phyloP scores from a whole-genome alignment of 2,888 invertebrate species.

The Rotaria socialis region DNA sequence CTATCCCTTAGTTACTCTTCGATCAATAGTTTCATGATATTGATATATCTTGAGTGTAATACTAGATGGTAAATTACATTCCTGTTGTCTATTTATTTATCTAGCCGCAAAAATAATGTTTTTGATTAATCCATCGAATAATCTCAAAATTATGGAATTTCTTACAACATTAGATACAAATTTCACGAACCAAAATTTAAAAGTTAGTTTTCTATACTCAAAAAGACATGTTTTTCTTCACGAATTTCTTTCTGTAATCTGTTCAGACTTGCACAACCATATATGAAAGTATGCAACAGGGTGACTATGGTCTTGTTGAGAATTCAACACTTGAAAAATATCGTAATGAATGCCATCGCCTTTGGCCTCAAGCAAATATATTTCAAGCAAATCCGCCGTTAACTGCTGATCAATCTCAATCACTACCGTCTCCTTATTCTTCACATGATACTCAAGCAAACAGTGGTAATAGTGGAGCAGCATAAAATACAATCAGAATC shows the following conservation, averaged over 20 bases:
- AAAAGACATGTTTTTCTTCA: background rate
- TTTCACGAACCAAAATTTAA: slow-evolving; percentile 12
- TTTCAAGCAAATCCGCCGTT: background rate
- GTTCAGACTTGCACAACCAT: background rate
- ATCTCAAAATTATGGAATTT: background rate
- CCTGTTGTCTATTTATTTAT: background rate
- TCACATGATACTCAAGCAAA: background rate
- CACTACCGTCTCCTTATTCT: background rate
- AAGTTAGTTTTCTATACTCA: background rate
- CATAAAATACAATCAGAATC: background rate
- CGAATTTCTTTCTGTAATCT: background rate
- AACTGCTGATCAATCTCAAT: too few species aligned
- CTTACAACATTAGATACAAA: slow-evolving; percentile 16
- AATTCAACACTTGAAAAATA: background rate
- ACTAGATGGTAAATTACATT: too few species aligned
- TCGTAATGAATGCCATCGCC: background rate
- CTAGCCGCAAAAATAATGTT: slow-evolving; percentile 4
- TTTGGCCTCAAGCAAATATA: slow-evolving; percentile 25
- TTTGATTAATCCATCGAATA: background rate
- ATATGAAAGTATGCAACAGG: background rate
- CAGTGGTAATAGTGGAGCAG: background rate
- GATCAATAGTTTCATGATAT: too few species aligned
- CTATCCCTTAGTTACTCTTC: too few species aligned
- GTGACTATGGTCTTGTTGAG: background rate
- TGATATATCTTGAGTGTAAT: too few species aligned